Conservation (phyloP, 1,140 invertebrate genomes). For the Dolichoris vasculosae region DNA sequence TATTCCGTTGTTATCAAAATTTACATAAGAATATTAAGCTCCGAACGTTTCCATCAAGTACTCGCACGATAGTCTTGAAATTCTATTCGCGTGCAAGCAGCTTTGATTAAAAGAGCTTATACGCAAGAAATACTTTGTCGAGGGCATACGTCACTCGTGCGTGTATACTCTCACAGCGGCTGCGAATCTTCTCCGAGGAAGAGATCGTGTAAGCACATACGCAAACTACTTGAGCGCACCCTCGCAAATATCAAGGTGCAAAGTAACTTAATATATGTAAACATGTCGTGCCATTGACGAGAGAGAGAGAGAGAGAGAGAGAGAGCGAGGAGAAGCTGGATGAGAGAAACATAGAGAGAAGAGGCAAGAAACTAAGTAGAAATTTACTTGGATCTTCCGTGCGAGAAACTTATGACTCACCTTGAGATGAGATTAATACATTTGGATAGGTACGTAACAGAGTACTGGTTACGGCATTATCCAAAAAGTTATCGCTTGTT, state of each 20-base stretch:
- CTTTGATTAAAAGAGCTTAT: constrained; percentile 44
- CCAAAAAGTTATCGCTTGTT: not conserved
- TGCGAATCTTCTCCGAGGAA: not conserved
- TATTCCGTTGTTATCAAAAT: not conserved
- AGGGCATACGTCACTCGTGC: not conserved
- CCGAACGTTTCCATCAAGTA: not conserved
- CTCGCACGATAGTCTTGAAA: not conserved
- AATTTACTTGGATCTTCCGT: not conserved
- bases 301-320: not conserved
- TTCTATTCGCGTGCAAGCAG: not conserved
- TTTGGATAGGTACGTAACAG: not conserved
- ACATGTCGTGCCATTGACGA: constrained; percentile 1
- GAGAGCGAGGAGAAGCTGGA: not conserved
- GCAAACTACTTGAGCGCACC: not conserved
- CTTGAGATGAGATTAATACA: not conserved
- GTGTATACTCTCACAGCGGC: not conserved
- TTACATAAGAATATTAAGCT: constrained; percentile 13
- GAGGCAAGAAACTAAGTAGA: not conserved
- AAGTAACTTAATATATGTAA: constrained; percentile 36
- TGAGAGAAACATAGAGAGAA: no score
- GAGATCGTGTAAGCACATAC: not conserved
- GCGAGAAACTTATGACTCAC: not conserved
- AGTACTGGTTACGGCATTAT: not conserved
- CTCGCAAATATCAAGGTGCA: not conserved
- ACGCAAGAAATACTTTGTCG: not conserved